Base-by-base conservation (phyloP, 1,140 invertebrate genomes). In the Cotesia glomerata region DNA sequence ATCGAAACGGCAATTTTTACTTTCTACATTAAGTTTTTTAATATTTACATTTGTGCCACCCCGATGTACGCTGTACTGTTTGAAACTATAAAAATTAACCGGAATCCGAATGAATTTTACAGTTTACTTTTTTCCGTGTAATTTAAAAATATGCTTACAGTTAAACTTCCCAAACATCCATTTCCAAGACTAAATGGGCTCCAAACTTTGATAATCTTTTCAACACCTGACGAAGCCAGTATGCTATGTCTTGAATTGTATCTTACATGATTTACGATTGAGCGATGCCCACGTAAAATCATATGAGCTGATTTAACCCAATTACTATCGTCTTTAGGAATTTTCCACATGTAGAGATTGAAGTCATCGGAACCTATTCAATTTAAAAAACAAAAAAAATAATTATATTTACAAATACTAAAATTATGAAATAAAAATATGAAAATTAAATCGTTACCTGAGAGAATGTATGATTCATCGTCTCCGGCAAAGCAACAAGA, bases 231-330 rank as follows among this genome's bases (percentile, higher is more conserved):
- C 0, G 97, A 97, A 3, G 96, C 95, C 45, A 98, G 90, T 1
- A 97, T 86, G 80, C 93, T 93, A 82, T 94, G 95, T 18, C 93
- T 87, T 49, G 90, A 90, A 85, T 97, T 97, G 80, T 95, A 98
- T 5, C 96, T 90, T 51, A 98, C 96, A 90, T 98, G 96, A 88
- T 98, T 98, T 0, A 98, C 96, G 75, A 98, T 98, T 0, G 96
- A 98, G 69, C 97, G 90, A 85, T 98, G 97, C 0, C 96, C 96
- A 74, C 91, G 91, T 1, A 98, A 82, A 11, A 97, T 91, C 80
- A 97, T 90, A 76, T 97, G 95, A 2, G 95, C 91, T 52, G 90
- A 87, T 73, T 90, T 87, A 5, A 94, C 89, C 89, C 89, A 90
- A 59, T 88, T 87, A 62, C 91, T 88, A 65, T 89, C 87, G 32